Evolutionary conservation across 2,113 vertebrate genomes (phyloP), one percentile per base, ranked within the genome.

Genomic region (Oplegnathus fasciatus): DNA sequence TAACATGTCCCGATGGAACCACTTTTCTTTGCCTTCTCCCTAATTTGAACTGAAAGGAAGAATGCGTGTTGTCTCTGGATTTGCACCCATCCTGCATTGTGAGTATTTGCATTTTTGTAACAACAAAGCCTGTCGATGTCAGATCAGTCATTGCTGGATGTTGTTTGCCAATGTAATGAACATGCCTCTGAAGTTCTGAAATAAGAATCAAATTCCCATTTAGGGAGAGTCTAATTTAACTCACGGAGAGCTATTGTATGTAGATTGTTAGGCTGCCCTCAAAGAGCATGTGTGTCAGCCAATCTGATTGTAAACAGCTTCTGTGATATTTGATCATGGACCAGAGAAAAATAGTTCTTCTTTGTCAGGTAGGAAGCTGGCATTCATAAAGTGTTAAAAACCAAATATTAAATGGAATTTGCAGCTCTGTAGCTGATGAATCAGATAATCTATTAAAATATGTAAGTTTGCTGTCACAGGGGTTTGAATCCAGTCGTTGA

Each of bases 121-220:
- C 94, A 96, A 95, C 95, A 95, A 95, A 96, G 94, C 78, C 89
- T 82, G 92, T 87, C 69, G 80, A 92, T 93, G 92, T 95, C 93
- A 91, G 90, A 94, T 91, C 88, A 92, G 78, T 92, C 90, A 94
- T 93, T 87, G 91, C 78, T 88, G 82, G 84, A 83, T 91, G 84
- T 87, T 94, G 88, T 91, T 93, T 92, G 87, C 70, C 82, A 52
- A 83, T 90, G 86, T 91, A 93, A 94, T 90, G 93, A 95, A 94
- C 87, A 89, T 61, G 87, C 92, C 86, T 93, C 88, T 87, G 90
- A 94, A 93, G 93, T 94, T 92, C 87, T 83, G 62, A 89, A 93
- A 94, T 91, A 88, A 93, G 82, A 88, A 87, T 88, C 78, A 87
- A 92, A 94, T 93, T 90, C 91, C 88, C 90, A 84, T 82, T 87